Conservation (phyloP, 1,140 invertebrate species). For the Venustaconcha ellipsiformis region DNA sequence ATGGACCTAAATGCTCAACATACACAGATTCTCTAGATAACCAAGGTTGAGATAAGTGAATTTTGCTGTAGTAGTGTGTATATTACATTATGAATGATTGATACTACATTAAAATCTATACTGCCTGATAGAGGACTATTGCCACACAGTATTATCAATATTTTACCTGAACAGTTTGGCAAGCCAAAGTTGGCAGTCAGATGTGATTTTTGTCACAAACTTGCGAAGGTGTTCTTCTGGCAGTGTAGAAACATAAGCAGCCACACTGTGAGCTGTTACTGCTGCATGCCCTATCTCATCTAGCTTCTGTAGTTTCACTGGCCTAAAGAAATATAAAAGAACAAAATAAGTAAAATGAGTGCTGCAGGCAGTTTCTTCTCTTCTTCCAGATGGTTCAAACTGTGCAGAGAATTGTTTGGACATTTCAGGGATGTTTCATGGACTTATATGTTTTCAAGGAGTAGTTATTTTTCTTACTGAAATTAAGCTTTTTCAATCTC, state of each 20-base stretch:
- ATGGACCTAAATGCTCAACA: no score
- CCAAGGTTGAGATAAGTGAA: no score
- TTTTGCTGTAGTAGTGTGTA: no score
- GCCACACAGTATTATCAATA: background rate
- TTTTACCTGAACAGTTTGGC: conserved; percentile 82
- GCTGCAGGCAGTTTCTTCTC: background rate
- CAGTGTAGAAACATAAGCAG: conserved; percentile 80
- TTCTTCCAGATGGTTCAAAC: background rate
- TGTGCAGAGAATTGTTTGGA: background rate
- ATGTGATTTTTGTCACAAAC: conserved; percentile 78
- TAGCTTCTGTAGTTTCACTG: conserved; percentile 62
- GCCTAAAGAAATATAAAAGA: conserved; percentile 33
- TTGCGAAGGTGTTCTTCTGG: conserved; percentile 79
- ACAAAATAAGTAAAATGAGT: no score
- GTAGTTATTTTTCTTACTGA: no score
- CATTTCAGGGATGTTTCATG: no score
- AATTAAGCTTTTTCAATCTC: no score
- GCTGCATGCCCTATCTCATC: conserved; percentile 77
- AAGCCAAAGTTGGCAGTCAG: conserved; percentile 83
- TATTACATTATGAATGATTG: no score
- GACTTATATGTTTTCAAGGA: no score
- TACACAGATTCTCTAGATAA: no score
- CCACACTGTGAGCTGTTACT: conserved; percentile 80
- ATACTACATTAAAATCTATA: no score
- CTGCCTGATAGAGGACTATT: background rate